Evolutionary conservation across 2,113 vertebrate genomes (phyloP), one percentile per base, ranked within the genome.

Genomic region (Nothoprocta perdicaria): DNA sequence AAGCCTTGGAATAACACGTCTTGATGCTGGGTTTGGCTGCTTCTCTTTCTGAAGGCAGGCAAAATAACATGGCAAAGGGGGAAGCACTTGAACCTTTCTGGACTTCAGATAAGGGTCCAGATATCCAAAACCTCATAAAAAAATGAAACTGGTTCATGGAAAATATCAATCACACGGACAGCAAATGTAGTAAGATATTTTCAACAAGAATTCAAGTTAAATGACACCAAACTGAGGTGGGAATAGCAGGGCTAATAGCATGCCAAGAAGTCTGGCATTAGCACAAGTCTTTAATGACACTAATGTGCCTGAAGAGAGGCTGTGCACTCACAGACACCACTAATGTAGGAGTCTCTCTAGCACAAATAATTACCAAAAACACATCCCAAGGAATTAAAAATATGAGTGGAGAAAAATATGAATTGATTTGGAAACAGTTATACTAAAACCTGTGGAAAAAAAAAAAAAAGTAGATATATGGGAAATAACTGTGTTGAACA

Each of bases 221-320:
- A 86, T 4, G 74, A n/a, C 65, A 68, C 17, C 77, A 68, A 94
- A 88, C 73, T 57, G 73, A 72, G 80, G 65, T 86, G 88, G 92
- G 76, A 93, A 29, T 78, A 57, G 22, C 38, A 26, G 78, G 80
- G 69, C 90, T 76, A 90, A 81, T 21, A 33, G 58, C 77, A 43
- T 78, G 83, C 90, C 86, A 90, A 68, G 57, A 1, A 57, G 69
- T 29, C 14, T 91, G 90, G 90, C 77, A 61, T 53, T 2, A 68
- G 73, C 65, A 80, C 31, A 35, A 33, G 61, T 75, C 72, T 75
- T 95, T 40, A 78, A 75, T 35, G 69, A 57, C 76, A 52, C 66
- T 53, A 3, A 88, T 66, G 58, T 31, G 66, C 57, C 48, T 33
- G 46, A 16, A 82, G 38, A 69, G 83, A 86, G 77, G 80, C 40